Base-by-base conservation (phyloP, 2,888 invertebrate genomes). In the Chironomus riparius region DNA sequence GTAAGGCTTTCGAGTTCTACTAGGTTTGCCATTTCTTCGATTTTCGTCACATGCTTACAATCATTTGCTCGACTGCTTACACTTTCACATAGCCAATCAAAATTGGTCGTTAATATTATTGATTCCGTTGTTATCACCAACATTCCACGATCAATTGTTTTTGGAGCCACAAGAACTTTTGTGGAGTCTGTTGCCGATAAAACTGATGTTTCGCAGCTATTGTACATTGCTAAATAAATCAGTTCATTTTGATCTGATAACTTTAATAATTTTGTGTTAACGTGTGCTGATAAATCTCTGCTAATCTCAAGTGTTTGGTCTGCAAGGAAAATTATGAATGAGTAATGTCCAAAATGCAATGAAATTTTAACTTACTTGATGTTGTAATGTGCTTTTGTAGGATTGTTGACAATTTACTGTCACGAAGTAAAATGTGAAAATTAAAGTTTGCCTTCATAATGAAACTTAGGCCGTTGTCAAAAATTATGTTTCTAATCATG, bases 11-110 rank as follows among this genome's bases (percentile, higher is more conserved):
- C 85, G 76, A 87, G 84, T 80, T 86, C 87, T 3, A 87, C 84
- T 68, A 87, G 81, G 81, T 87, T 87, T 77, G 84, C 86, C 83
- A 88, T 85, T 4, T 83, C 81, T 79, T 87, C 87, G 10, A 83
- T 83, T 82, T 47, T 4, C 3, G 12, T 38, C 22, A 70, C 62
- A 56, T 76, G n/a, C 61, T 56, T 70, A 12, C 15, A 28, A 22
- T 24, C 48, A 1, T 77, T 13, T 10, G 38, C 1, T 4, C 38
- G 38, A 10, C 78, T 77, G 15, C 80, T 80, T 24, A 80, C 80
- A 28, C 80, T 79, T 1, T 82, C 80, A 6, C 85, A 79, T 12
- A 88, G 80, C 87, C 87, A 87, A 6, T 83, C 81, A 56, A 86
- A 80, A 77, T 83, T 84, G 28, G 82, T 82, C 7, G 83, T 82